Evolutionary conservation across 1,140 invertebrate genomes (phyloP).

Genomic region (honey bee (Apis mellifera)): DNA sequence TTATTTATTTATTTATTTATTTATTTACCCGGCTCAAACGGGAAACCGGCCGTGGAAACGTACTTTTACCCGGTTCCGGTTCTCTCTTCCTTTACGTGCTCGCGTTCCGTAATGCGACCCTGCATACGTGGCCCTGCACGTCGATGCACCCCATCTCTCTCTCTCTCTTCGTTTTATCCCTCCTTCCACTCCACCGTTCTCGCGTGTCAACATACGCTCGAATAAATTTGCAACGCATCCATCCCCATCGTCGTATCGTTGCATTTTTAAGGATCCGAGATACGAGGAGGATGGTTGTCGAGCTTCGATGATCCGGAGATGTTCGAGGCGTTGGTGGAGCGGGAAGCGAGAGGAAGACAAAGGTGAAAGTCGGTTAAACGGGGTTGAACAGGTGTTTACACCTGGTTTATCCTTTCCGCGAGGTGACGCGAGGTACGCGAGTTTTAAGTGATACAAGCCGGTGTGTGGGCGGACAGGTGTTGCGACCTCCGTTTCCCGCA

Average conservation of each 20-base stretch:
- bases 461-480: conserved; percentile 57
- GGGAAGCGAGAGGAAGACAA: no score
- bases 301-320: no score
- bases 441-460: conserved; percentile 56
- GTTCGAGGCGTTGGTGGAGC: not conserved
- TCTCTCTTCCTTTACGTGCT: conserved; percentile 68
- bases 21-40: conserved; percentile 66
- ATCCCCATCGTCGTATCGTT: not conserved
- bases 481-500: conserved; percentile 4
- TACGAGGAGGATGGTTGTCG: no score
- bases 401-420: not conserved
- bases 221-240: not conserved
- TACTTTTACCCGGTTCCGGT: conserved; percentile 54
- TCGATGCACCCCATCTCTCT: not conserved
- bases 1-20: conserved; percentile 77
- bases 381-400: not conserved
- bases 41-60: conserved; percentile 64
- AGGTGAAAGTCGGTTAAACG: conserved; percentile 6
- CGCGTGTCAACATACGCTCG: not conserved
- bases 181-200: not conserved
- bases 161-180: not conserved
- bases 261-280: not conserved
- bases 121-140: conserved; percentile 16
- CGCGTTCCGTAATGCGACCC: conserved; percentile 67
- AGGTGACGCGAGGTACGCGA: conserved; percentile 9